These are phyloP conservation scores for Eumaeus atala DNA, from an alignment of 1,140 invertebrate species.

Conservation along the genomic window DNA sequence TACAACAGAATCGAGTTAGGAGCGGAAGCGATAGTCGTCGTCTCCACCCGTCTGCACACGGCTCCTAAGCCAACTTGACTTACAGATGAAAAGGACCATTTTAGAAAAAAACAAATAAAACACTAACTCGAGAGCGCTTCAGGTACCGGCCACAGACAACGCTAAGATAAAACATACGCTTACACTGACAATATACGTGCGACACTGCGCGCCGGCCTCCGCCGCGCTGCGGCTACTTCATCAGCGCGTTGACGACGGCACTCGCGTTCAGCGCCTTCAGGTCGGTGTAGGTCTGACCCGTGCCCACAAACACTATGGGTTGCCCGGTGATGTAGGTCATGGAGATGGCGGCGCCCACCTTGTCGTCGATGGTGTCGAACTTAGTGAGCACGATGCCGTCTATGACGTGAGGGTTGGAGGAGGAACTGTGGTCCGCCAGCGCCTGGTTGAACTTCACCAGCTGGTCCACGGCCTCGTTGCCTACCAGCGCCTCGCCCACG, in stretches of 20 bases:
- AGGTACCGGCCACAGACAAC: no score
- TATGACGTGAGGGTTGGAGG: constrained; percentile 91
- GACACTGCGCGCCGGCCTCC: no score
- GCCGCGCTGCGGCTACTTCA: constrained; percentile 80
- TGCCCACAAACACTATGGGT: constrained; percentile 99
- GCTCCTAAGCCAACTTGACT: no score
- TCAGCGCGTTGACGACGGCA: constrained; percentile 95
- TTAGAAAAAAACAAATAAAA: no score
- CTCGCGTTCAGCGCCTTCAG: constrained; percentile 97
- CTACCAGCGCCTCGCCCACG: constrained; percentile 98
- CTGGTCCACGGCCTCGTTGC: constrained; percentile 99
- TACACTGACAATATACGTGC: no score
- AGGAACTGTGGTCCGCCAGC: constrained; percentile 89
- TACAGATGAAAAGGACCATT: no score
- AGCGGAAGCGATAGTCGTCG: no score
- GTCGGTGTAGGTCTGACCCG: constrained; percentile 99
- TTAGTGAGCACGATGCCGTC: constrained; percentile 99
- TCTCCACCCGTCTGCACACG: no score
- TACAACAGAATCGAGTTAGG: no score
- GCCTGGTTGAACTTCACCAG: constrained; percentile 99
- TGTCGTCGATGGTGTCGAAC: constrained; percentile 99
- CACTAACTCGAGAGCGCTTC: no score
- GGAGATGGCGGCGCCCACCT: constrained; percentile 99
- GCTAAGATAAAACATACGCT: no score
- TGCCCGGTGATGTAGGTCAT: constrained; percentile 99